Conservation (phyloP, 2,113 vertebrate genomes). For the Gracilinanus agilis region DNA sequence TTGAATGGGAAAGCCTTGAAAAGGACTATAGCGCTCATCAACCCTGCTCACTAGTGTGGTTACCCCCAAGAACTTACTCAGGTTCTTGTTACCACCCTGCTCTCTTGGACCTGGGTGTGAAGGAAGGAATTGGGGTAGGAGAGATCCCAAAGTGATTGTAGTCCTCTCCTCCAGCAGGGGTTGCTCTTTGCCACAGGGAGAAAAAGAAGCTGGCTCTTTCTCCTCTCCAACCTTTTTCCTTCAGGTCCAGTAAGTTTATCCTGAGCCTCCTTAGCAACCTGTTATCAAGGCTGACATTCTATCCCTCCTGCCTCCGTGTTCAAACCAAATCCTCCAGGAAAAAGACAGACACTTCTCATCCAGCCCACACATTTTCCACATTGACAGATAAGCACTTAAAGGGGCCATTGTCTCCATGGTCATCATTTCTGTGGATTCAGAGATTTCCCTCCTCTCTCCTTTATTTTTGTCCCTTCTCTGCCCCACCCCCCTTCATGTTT, state of each 20-base stretch:
- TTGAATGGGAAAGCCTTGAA: conserved; percentile 14
- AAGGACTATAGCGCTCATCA: background rate
- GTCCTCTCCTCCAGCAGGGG: too few relatives aligned
- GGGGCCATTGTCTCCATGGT: background rate
- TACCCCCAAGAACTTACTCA: background rate
- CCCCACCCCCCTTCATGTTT: background rate
- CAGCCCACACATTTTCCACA: too few relatives aligned
- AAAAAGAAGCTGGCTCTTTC: background rate
- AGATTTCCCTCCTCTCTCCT: background rate
- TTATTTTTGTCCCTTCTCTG: background rate
- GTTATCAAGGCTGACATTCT: too few relatives aligned
- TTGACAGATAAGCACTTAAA: background rate
- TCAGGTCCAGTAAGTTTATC: background rate
- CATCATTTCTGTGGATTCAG: background rate
- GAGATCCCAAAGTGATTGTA: background rate
- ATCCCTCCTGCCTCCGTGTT: conserved; percentile 5
- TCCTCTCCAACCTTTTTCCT: background rate
- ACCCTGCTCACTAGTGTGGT: background rate
- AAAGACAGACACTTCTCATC: background rate
- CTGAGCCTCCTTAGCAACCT: conserved; percentile 1
- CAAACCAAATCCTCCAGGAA: conserved; percentile 25
- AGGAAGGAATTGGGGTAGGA: background rate
- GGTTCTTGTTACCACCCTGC: too few relatives aligned
- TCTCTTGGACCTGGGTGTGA: background rate
- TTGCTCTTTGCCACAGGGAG: background rate